Evolutionary conservation across 1,140 invertebrate genomes (phyloP).

Genomic region (Pseudachorutes palmiensis): DNA sequence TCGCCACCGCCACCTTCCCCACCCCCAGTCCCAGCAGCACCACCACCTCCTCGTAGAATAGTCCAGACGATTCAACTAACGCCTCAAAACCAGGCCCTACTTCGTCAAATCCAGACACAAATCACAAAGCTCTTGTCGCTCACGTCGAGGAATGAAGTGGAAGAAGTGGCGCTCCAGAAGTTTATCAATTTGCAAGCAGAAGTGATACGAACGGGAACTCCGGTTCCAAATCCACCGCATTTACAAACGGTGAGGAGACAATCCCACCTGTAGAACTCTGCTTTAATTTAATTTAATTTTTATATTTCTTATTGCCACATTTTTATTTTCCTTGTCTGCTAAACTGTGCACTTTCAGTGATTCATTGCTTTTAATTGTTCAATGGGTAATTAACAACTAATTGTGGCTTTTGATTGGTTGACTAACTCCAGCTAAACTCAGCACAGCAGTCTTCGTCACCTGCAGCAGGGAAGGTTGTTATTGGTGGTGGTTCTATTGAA

Average conservation of each 20-base stretch:
- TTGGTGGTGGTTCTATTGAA: too few relatives aligned
- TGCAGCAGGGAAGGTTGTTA: too few relatives aligned
- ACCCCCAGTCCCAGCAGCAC: neutral
- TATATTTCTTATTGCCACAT: too few relatives aligned
- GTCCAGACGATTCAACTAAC: constrained; percentile 34
- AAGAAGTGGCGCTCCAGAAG: constrained; percentile 36
- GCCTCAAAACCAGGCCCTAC: constrained; percentile 34
- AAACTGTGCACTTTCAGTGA: too few relatives aligned
- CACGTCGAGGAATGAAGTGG: constrained; percentile 29
- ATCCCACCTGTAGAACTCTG: too few relatives aligned
- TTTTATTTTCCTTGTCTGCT: too few relatives aligned
- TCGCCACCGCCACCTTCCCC: neutral
- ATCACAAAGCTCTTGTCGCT: constrained; percentile 27
- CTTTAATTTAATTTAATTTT: too few relatives aligned
- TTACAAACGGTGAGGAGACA: constrained; percentile 15
- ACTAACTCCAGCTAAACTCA: constrained; percentile 6
- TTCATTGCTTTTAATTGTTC: too few relatives aligned
- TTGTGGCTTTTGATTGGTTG: neutral
- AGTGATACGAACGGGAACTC: constrained; percentile 35
- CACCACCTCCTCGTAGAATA: neutral
- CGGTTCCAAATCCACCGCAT: constrained; percentile 28
- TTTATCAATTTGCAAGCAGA: constrained; percentile 33
- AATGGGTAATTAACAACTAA: neutral
- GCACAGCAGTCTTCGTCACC: neutral
- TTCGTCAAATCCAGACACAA: constrained; percentile 35